phyloP scores from a whole-genome alignment of 2,797 vertebrate species.

The Ctenochaetus hawaiiensis region DNA sequence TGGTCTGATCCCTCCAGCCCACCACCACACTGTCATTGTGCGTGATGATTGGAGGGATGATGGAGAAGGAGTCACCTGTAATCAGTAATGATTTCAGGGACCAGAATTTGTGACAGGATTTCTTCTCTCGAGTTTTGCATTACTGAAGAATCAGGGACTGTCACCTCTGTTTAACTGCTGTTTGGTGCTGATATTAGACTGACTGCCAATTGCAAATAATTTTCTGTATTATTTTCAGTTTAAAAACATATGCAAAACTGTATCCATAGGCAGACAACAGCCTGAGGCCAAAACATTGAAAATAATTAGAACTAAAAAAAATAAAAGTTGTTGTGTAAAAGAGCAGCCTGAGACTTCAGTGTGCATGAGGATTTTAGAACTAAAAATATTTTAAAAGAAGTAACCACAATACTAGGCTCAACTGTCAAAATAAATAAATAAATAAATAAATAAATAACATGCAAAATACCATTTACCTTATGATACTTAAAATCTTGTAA shows the following conservation, averaged over 20 bases:
- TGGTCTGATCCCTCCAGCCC: slow-evolving; percentile 51
- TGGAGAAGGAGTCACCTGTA: slow-evolving; percentile 51
- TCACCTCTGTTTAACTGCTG: slow-evolving; percentile 9
- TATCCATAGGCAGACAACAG: background rate
- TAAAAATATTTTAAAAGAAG: no score
- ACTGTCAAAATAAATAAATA: no score
- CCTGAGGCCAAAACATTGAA: background rate
- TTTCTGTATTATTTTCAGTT: background rate
- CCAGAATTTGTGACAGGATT: slow-evolving; percentile 67
- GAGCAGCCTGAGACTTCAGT: no score
- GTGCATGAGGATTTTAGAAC: no score
- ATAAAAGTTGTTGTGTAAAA: background rate
- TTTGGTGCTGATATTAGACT: background rate
- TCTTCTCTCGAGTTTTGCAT: slow-evolving; percentile 33
- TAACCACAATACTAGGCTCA: no score
- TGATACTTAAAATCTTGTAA: no score
- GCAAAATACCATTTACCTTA: no score
- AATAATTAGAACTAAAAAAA: background rate
- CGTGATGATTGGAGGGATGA: slow-evolving; percentile 54
- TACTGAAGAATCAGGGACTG: background rate
- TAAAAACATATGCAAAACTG: background rate
- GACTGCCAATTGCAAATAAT: background rate
- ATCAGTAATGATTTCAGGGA: slow-evolving; percentile 46
- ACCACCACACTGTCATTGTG: slow-evolving; percentile 4
- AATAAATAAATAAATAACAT: no score